These are phyloP conservation scores for Physocephala rufipes DNA, from an alignment of 2,888 invertebrate genomes.

Conservation along the genomic window DNA sequence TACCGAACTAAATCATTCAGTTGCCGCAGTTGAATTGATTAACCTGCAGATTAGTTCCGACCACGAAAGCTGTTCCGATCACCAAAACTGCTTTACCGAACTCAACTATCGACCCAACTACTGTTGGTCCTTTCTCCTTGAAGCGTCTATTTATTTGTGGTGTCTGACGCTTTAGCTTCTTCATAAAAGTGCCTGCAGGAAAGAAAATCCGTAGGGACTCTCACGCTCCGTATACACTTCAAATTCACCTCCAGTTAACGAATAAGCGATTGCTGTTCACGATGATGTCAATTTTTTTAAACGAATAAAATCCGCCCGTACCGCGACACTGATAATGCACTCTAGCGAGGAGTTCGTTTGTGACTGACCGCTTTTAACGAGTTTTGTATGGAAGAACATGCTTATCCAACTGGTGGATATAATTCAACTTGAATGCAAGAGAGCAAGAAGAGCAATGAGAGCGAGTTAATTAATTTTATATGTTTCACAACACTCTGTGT, in stretches of 20 bases:
- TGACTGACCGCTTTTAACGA: slow-evolving; percentile 13
- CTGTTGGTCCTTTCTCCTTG: not conserved
- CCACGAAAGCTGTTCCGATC: not conserved
- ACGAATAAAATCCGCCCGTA: slow-evolving; percentile 6
- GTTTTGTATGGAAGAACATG: slow-evolving; percentile 10
- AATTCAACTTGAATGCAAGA: not conserved
- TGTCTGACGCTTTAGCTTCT: not conserved
- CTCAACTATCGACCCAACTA: slow-evolving; percentile 5
- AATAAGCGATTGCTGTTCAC: not conserved
- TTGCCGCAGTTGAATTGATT: slow-evolving; percentile 19
- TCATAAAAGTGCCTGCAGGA: not conserved
- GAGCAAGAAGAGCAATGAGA: not conserved
- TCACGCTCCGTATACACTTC: not conserved
- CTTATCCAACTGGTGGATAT: not conserved
- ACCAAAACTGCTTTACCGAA: not conserved
- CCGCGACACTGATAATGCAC: slow-evolving; percentile 5
- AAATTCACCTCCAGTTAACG: slow-evolving; percentile 17
- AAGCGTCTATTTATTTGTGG: not conserved
- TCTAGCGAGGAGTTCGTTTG: slow-evolving; percentile 24
- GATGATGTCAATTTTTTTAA: not conserved
- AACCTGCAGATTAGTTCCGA: not conserved
- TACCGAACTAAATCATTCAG: slow-evolving; percentile 12
- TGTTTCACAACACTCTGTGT: not conserved
- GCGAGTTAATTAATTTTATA: not conserved
- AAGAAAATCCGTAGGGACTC: not conserved